A percentile compares a stretch with the other conserved stretches of the same genome.
These are phyloP conservation scores for Pseudobourletiella spinata DNA, from an alignment of 1,140 invertebrate species.

Conservation along the genomic window DNA sequence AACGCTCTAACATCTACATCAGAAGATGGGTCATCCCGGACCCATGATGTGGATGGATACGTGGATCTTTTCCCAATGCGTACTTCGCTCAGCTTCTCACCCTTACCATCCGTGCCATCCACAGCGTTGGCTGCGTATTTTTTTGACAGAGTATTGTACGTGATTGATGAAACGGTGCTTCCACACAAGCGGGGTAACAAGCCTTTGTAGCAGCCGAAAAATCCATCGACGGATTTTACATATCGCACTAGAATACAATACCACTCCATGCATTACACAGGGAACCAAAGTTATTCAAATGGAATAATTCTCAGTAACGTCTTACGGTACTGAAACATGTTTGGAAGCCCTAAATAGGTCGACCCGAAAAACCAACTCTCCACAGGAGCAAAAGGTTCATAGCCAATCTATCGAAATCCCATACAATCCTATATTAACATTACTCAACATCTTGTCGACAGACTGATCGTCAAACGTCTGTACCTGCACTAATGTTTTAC, in stretches of 20 bases:
- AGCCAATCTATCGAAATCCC: conserved; percentile 55
- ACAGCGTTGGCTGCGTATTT: background rate
- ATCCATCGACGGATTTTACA: conserved; percentile 72
- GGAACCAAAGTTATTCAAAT: background rate
- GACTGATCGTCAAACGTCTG: too few species aligned
- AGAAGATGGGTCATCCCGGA: too few species aligned
- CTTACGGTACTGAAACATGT: conserved; percentile 74
- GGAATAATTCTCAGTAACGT: background rate
- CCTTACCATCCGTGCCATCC: background rate
- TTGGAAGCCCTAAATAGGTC: conserved; percentile 69
- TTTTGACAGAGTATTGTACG: conserved; percentile 10
- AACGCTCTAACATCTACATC: conserved; percentile 9
- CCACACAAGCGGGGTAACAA: conserved; percentile 40
- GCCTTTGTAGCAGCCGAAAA: conserved; percentile 72
- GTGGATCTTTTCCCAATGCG: background rate
- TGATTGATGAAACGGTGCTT: background rate
- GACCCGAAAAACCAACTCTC: conserved; percentile 64
- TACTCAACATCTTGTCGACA: too few species aligned
- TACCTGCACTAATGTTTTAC: conserved; percentile 30
- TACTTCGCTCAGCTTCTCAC: background rate
- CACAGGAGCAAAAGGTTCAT: conserved; percentile 71
- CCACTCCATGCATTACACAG: background rate
- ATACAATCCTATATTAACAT: too few species aligned
- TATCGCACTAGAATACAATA: conserved; percentile 53
- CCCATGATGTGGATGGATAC: background rate